A percentile compares a stretch with the other conserved stretches of the same genome.
phyloP scores from a whole-genome alignment of 2,888 invertebrate genomes.

The Parnassius smintheus region DNA sequence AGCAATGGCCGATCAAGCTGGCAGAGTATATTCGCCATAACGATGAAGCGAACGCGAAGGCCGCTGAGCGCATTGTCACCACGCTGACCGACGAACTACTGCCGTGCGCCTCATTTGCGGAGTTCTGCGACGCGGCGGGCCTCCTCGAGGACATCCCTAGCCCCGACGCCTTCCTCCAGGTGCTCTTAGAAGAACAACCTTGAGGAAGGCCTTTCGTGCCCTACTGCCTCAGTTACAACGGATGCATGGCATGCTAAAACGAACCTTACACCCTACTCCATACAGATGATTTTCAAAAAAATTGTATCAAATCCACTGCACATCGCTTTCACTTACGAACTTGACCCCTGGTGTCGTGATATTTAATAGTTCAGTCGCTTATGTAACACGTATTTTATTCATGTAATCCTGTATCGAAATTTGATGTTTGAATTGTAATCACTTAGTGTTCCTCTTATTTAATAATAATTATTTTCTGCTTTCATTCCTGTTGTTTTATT shows the following conservation, averaged over 20 bases:
- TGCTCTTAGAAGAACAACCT: conserved; percentile 59
- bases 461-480: conserved; percentile 44
- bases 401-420: conserved; percentile 28
- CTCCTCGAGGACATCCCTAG: conserved; percentile 84
- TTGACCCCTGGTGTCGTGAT: conserved; percentile 17
- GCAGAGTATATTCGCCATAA: conserved; percentile 97
- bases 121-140: conserved; percentile 96
- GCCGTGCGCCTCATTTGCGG: conserved; percentile 93
- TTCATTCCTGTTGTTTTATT: conserved; percentile 33
- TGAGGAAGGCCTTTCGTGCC: conserved; percentile 52
- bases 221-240: conserved; percentile 55
- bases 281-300: conserved; percentile 7
- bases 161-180: conserved; percentile 77
- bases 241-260: conserved; percentile 54
- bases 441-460: conserved; percentile 37
- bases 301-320: conserved; percentile 9
- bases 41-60: conserved; percentile 94
- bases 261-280: conserved; percentile 1
- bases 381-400: conserved; percentile 28
- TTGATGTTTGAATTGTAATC: conserved; percentile 34
- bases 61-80: conserved; percentile 90
- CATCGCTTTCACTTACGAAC: conserved; percentile 16
- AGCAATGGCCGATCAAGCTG: conserved; percentile 93
- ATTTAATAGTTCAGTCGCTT: neutral
- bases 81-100: conserved; percentile 93